phyloP scores from a whole-genome alignment of 2,113 vertebrate genomes.

The Dipodomys merriami region DNA sequence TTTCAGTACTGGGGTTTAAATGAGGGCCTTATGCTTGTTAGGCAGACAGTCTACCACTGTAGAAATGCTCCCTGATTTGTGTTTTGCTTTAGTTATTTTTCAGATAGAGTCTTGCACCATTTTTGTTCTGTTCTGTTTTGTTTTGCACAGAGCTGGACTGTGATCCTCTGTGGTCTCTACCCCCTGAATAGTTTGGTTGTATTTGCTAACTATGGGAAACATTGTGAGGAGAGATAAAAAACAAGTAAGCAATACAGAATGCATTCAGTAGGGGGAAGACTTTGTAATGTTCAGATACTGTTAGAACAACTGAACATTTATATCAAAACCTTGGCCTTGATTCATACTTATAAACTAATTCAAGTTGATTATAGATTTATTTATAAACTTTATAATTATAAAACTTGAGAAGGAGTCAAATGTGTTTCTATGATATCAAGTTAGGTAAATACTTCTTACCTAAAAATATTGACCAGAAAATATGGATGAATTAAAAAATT shows the following conservation, averaged over 20 bases:
- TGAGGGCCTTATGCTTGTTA: too few species aligned
- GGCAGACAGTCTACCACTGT: too few species aligned
- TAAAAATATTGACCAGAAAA: not conserved
- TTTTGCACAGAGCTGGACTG: too few species aligned
- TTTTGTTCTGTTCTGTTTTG: too few species aligned
- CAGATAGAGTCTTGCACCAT: too few species aligned
- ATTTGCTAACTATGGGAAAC: not conserved
- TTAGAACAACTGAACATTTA: not conserved
- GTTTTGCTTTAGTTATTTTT: too few species aligned
- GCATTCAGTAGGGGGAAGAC: not conserved
- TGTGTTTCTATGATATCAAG: constrained; percentile 7
- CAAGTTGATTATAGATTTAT: not conserved
- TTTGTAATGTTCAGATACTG: constrained; percentile 8
- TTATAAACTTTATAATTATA: constrained; percentile 46
- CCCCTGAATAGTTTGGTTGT: not conserved
- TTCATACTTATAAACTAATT: constrained; percentile 10
- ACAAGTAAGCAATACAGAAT: not conserved
- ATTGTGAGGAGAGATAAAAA: not conserved
- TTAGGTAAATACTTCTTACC: constrained; percentile 38
- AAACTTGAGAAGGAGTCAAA: constrained; percentile 33
- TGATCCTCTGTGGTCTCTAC: too few species aligned
- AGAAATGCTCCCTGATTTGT: too few species aligned
- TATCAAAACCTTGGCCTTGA: not conserved
- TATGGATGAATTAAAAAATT: constrained; percentile 19
- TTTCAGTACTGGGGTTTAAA: too few species aligned